A percentile compares a stretch with the other conserved stretches of the same genome.
Conservation (phyloP, 2,888 invertebrate genomes). For the Eupithecia tripunctaria region DNA sequence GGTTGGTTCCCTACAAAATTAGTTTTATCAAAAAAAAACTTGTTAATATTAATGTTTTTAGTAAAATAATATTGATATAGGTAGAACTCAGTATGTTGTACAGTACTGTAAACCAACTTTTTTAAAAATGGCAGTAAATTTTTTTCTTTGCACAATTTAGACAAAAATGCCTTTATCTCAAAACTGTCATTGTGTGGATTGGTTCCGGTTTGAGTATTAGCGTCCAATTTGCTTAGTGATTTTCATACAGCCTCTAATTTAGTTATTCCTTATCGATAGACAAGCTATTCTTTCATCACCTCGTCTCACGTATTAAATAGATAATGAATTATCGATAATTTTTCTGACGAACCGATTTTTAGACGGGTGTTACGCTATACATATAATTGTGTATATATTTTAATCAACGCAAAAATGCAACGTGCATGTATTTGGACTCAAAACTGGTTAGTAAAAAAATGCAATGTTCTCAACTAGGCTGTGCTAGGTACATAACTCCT, state of each 20-base stretch:
- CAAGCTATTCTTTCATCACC: neutral
- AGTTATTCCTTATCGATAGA: constrained; percentile 6
- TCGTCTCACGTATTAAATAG: constrained; percentile 4
- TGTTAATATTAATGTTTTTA: too few species aligned
- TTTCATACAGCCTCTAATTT: neutral
- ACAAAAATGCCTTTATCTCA: too few species aligned
- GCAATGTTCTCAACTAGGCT: neutral
- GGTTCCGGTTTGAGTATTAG: too few species aligned
- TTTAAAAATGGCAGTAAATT: too few species aligned
- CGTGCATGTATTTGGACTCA: neutral
- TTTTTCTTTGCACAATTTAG: too few species aligned
- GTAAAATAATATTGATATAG: too few species aligned
- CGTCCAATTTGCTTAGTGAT: neutral
- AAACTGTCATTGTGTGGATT: too few species aligned
- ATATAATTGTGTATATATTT: neutral
- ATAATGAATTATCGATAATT: neutral
- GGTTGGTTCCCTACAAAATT: too few species aligned
- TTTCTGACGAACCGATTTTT: neutral
- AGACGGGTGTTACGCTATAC: neutral
- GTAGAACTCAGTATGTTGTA: too few species aligned
- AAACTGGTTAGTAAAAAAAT: neutral
- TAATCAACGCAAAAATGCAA: neutral
- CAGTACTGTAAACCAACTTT: too few species aligned
- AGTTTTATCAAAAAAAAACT: too few species aligned
- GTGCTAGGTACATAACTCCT: neutral